Percentiles rank a stretch among this genome's conserved stretches.
These are phyloP conservation scores for Polyploca ridens DNA, from an alignment of 2,888 invertebrate species.

Conservation along the genomic window DNA sequence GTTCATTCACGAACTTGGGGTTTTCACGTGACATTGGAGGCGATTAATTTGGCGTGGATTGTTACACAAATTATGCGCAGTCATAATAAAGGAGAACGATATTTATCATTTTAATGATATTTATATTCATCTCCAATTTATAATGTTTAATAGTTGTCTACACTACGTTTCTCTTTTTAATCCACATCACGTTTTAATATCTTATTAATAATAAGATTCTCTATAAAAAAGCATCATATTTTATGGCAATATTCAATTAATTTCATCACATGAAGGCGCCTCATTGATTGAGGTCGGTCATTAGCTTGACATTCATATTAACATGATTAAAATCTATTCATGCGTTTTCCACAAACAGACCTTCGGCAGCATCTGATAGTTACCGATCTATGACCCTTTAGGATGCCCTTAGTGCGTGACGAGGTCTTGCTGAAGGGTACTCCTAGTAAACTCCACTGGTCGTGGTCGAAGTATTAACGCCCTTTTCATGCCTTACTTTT, in stretches of 20 bases:
- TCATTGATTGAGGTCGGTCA: conserved; percentile 28
- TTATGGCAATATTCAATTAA: neutral
- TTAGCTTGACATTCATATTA: conserved; percentile 42
- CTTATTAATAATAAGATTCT: too few species aligned
- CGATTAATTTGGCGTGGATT: conserved; percentile 15
- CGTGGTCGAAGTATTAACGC: conserved; percentile 36
- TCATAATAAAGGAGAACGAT: neutral
- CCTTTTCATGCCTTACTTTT: conserved; percentile 66
- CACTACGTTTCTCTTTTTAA: neutral
- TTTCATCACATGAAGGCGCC: neutral
- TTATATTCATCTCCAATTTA: neutral
- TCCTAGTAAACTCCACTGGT: conserved; percentile 32
- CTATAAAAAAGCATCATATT: neutral
- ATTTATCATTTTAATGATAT: neutral
- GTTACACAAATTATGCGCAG: conserved; percentile 13
- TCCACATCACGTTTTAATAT: too few species aligned
- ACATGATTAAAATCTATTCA: conserved; percentile 60
- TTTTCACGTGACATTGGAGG: conserved; percentile 19
- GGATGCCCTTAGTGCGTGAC: conserved; percentile 76
- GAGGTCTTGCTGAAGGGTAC: conserved; percentile 58
- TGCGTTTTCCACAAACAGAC: conserved; percentile 59
- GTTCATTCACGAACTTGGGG: conserved; percentile 30
- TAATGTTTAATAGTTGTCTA: neutral
- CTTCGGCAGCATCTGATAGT: conserved; percentile 59
- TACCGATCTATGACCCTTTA: conserved; percentile 66